Conservation (phyloP, 2,888 invertebrate species). For the Gari tellinella region DNA sequence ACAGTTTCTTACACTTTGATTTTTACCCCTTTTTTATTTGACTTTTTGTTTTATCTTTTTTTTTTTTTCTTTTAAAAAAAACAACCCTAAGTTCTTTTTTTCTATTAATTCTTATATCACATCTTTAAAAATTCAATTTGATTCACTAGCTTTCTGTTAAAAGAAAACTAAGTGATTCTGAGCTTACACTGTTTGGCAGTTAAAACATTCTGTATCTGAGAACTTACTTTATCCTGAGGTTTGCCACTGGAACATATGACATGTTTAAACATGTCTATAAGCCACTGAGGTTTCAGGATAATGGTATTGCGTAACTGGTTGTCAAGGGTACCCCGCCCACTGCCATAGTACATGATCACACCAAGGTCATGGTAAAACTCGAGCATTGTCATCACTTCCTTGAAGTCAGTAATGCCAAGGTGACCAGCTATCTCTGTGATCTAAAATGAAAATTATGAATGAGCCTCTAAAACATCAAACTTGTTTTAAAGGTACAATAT, state of each 20-base stretch:
- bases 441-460: slow-evolving; percentile 68
- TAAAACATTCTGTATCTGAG: background rate
- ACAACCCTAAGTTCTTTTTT: too few relatives aligned
- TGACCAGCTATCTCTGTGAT: slow-evolving; percentile 81
- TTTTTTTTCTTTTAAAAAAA: too few relatives aligned
- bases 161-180: too few relatives aligned
- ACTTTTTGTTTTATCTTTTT: too few relatives aligned
- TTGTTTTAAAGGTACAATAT: too few relatives aligned
- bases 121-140: too few relatives aligned
- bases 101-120: too few relatives aligned
- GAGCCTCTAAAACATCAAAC: too few relatives aligned
- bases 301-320: slow-evolving; percentile 80
- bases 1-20: too few relatives aligned
- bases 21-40: too few relatives aligned
- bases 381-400: slow-evolving; percentile 82
- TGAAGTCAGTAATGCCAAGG: slow-evolving; percentile 76
- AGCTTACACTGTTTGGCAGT: too few relatives aligned
- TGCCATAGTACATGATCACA: slow-evolving; percentile 81
- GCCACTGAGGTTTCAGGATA: slow-evolving; percentile 84
- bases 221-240: slow-evolving; percentile 68
- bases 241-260: slow-evolving; percentile 62
- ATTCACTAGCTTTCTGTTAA: too few relatives aligned
- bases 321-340: slow-evolving; percentile 71
- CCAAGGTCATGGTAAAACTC: slow-evolving; percentile 85
- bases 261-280: slow-evolving; percentile 80